Percentiles rank a stretch among this genome's conserved stretches.
These are phyloP conservation scores for Nymphicus hollandicus DNA, from an alignment of 2,113 vertebrate genomes.

Conservation along the genomic window DNA sequence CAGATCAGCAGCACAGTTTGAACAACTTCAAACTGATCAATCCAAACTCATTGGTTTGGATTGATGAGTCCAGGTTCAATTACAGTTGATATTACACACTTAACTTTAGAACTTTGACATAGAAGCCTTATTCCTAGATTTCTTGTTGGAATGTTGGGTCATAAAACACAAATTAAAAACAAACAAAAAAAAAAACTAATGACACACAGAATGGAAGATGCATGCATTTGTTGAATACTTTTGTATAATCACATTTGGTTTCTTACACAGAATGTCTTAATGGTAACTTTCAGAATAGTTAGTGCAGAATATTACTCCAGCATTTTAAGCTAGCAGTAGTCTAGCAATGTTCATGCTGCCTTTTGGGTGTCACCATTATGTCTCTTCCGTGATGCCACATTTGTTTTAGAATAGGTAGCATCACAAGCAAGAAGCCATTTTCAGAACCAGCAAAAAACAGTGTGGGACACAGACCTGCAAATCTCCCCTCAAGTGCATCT, in stretches of 20 bases:
- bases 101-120: background rate
- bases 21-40: background rate
- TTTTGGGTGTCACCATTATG: background rate
- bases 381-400: background rate
- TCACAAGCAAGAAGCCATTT: background rate
- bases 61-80: background rate
- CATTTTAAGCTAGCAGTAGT: background rate
- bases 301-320: background rate
- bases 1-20: background rate
- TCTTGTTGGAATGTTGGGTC: background rate
- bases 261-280: background rate
- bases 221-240: background rate
- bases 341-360: background rate
- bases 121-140: background rate
- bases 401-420: background rate
- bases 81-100: background rate
- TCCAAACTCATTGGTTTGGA: background rate
- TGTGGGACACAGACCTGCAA: background rate
- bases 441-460: fast-evolving
- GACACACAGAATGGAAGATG: background rate
- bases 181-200: background rate
- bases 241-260: background rate
- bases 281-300: background rate
- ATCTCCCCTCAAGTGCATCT: background rate
- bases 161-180: background rate